Conservation (phyloP, 2,888 invertebrate species). For the Sipha maydis region DNA sequence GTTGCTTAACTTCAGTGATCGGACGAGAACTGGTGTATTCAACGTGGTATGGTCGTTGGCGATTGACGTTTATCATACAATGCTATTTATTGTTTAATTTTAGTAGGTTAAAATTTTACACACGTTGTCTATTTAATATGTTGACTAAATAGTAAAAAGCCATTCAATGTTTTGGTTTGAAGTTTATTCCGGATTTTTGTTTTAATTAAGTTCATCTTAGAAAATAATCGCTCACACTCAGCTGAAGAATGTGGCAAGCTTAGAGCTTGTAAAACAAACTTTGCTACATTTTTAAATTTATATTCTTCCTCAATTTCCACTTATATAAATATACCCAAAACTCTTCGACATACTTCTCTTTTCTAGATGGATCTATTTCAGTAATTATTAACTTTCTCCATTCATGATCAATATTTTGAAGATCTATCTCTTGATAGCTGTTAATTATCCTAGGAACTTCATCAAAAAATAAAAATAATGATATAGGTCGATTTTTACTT, state of each 20-base stretch:
- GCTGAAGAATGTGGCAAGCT: conserved; percentile 18
- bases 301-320: neutral
- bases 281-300: neutral
- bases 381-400: neutral
- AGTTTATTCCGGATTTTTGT: conserved; percentile 6
- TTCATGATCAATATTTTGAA: neutral
- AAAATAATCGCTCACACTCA: conserved; percentile 16
- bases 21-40: too few species aligned
- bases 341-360: neutral
- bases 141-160: neutral
- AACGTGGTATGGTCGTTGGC: too few species aligned
- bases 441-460: neutral
- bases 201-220: conserved; percentile 2
- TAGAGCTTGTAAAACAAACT: conserved; percentile 1
- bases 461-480: neutral
- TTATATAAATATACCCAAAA: neutral
- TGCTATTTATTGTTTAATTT: too few species aligned
- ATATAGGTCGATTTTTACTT: neutral
- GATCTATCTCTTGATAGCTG: neutral
- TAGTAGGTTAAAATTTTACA: too few species aligned
- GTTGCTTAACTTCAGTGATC: too few species aligned
- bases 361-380: neutral
- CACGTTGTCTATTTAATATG: too few species aligned
- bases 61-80: too few species aligned
- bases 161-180: neutral